A percentile compares a stretch with the other conserved stretches of the same genome.
Conservation (phyloP, 1,140 invertebrate genomes). For the Drosophila carrolli region DNA sequence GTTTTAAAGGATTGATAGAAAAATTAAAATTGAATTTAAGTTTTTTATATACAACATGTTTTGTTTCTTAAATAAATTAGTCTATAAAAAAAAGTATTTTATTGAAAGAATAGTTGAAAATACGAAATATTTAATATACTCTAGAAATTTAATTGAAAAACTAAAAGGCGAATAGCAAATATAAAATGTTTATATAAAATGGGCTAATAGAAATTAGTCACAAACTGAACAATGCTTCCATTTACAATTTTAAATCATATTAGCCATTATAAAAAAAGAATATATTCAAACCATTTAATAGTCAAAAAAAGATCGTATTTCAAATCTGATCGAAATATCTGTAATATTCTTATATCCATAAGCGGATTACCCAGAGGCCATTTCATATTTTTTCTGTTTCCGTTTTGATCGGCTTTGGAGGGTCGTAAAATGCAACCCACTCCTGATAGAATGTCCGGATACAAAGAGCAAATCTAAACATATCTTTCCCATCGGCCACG, state of each 20-base stretch:
- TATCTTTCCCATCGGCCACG: slow-evolving; percentile 59
- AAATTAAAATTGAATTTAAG: no score
- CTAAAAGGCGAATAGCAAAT: no score
- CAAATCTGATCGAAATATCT: not conserved
- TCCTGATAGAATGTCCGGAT: not conserved
- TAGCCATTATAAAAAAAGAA: not conserved
- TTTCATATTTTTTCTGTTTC: slow-evolving; percentile 20
- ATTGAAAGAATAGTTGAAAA: no score
- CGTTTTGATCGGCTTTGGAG: slow-evolving; percentile 18
- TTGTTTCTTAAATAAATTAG: no score
- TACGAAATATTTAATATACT: no score
- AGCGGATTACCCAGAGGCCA: slow-evolving; percentile 22
- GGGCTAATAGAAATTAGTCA: no score
- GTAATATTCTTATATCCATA: not conserved
- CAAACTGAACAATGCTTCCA: no score
- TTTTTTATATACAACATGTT: no score
- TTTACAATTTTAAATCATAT: not conserved
- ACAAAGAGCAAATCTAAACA: slow-evolving; percentile 63
- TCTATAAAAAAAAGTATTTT: no score
- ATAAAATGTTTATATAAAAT: no score
- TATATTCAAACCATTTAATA: not conserved
- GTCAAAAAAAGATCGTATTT: slow-evolving; percentile 1
- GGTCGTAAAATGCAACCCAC: slow-evolving; percentile 27
- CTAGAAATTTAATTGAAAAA: no score
- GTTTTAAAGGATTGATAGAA: not conserved